Base-by-base conservation (phyloP, 2,888 invertebrate species). In the Tiliacea aurago region DNA sequence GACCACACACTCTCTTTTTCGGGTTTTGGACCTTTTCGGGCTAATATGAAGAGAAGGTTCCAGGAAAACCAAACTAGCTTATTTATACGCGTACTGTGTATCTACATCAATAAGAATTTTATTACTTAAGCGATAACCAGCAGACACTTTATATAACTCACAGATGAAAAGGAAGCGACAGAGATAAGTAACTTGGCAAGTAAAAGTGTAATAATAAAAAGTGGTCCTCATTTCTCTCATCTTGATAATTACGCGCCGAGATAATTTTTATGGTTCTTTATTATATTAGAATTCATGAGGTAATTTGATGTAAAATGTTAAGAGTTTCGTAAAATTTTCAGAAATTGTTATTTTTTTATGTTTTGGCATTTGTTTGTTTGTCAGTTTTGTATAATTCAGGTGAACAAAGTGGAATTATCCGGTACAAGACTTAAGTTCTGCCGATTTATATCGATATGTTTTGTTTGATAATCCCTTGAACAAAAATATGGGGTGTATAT, bases 211-310 rank as follows among this genome's bases (percentile, higher is more conserved):
- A 62, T 59, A 56, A 70, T 64, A 68, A 70, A 80, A 71, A 55
- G 11, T 45, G 11, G 11, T 18, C n/a, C 56, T 11, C 66, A 45
- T 66, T 49, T 70, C 49, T 65, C 53, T 68, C 72, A 76, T 81
- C 82, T 70, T 10, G 13, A 41, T 33, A 75, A 81, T 72, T 56
- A 62, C 13, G 59, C 13, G 13, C 33, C 4, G n/a, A 79, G 79
- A 81, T 81, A 67, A 70, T 65, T 64, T 73, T 70, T 55, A 73
- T 61, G 67, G 49, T 64, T 68, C 37, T 72, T 70, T 73, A 56
- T 71, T 45, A 33, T 41, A 51, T 51, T 67, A 23, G 70, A 53
- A 73, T 74, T 81, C 49, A 69, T 59, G 53, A 71, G 37, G 33
- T 63, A 51, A 49, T 66, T 45, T 61, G 79, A 59, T 45, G 47